phyloP scores from a whole-genome alignment of 92 coral and sea anemone genomes.

The Heteractis magnifica region DNA sequence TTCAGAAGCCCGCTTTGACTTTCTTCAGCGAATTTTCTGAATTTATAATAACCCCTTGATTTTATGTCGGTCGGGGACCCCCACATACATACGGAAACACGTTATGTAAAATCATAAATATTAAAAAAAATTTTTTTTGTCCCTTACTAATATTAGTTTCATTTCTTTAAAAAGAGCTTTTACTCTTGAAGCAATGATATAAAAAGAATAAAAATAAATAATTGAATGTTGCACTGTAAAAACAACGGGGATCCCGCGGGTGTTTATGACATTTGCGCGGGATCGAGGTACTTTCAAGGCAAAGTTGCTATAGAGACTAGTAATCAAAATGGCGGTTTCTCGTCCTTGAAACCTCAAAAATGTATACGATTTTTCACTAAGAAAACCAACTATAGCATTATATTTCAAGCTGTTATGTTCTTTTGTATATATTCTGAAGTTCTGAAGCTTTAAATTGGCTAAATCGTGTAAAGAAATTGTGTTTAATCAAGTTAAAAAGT shows the following conservation, averaged over 20 bases:
- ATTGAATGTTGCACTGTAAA: background rate
- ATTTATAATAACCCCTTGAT: background rate
- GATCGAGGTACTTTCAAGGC: slow-evolving; percentile 41
- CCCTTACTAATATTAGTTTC: too few species aligned
- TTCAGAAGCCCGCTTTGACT: background rate
- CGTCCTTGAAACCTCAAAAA: background rate
- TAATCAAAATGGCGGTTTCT: slow-evolving; percentile 77
- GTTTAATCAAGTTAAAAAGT: slow-evolving; percentile 4
- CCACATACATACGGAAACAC: background rate
- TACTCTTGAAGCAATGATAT: background rate
- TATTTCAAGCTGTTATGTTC: background rate
- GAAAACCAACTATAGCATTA: background rate
- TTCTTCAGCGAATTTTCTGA: background rate
- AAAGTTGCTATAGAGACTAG: slow-evolving; percentile 78
- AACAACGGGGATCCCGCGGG: slow-evolving; percentile 24
- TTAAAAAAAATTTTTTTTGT: background rate
- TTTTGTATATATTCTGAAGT: slow-evolving; percentile 13
- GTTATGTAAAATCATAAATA: background rate
- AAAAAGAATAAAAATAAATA: background rate
- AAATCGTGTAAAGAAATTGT: background rate
- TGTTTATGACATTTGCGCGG: slow-evolving; percentile 18
- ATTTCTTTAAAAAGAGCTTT: background rate
- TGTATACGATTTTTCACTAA: slow-evolving; percentile 11
- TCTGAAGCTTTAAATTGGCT: background rate
- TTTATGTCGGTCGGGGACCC: background rate